Conservation (phyloP, 37 sponge, comb jelly and placozoan species). For the Corticium candelabrum region DNA sequence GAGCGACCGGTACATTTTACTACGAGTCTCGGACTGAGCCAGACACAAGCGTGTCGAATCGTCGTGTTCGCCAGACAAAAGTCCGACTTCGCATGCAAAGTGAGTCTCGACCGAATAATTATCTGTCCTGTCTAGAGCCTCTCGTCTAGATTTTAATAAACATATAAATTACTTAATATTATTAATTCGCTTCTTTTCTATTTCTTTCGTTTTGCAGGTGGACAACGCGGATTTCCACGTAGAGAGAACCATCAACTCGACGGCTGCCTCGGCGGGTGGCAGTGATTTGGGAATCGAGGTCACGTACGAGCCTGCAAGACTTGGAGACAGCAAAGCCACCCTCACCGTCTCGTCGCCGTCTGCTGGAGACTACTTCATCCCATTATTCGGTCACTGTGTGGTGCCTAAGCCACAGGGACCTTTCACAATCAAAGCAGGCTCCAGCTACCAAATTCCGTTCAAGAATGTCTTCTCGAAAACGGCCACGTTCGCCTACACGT, state of each 20-base stretch:
- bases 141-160: no score
- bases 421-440: slow-evolving; percentile 70
- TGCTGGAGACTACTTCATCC: slow-evolving; percentile 92
- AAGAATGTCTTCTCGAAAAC: slow-evolving; percentile 77
- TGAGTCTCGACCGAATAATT: no score
- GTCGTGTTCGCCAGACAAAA: slow-evolving; percentile 74
- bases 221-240: slow-evolving; percentile 82
- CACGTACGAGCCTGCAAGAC: slow-evolving; percentile 79
- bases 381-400: slow-evolving; percentile 84
- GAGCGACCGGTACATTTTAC: slow-evolving; percentile 81
- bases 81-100: slow-evolving; percentile 87
- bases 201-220: slow-evolving; percentile 41
- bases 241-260: slow-evolving; percentile 68
- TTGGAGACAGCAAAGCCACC: slow-evolving; percentile 71
- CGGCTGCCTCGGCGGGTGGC: slow-evolving; percentile 69
- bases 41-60: slow-evolving; percentile 62
- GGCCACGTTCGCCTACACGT: slow-evolving; percentile 55
- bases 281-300: slow-evolving; percentile 83
- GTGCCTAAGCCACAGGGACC: slow-evolving; percentile 94
- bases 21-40: slow-evolving; percentile 59
- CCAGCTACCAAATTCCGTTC: slow-evolving; percentile 78
- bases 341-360: slow-evolving; percentile 69
- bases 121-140: no score
- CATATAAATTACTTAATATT: no score
- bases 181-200: no score